A percentile compares a stretch with the other conserved stretches of the same genome.
Conservation (phyloP, 2,113 vertebrate species). For the Silurus asotus region DNA sequence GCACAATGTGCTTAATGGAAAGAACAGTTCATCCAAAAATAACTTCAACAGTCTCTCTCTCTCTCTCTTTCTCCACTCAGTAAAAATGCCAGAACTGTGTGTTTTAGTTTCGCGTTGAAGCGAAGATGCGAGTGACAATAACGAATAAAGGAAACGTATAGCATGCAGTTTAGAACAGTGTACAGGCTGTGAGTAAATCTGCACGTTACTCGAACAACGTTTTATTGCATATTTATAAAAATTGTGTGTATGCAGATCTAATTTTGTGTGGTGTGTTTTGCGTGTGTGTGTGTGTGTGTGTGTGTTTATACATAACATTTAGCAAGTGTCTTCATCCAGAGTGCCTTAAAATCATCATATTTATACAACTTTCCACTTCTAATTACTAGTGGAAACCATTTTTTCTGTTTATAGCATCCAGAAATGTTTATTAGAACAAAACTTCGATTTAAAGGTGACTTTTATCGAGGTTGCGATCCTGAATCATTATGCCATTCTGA, state of each 20-base stretch:
- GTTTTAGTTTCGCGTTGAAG: not conserved
- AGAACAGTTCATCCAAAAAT: not conserved
- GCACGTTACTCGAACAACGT: not conserved
- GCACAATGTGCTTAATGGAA: not conserved
- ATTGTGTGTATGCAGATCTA: not conserved
- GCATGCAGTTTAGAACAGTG: not conserved
- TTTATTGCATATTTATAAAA: not conserved
- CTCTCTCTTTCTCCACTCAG: not conserved
- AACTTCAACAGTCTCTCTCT: not conserved
- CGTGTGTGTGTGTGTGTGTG: no score
- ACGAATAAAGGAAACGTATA: not conserved
- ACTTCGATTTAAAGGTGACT: not conserved
- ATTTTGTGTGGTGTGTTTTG: no score
- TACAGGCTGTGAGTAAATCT: not conserved
- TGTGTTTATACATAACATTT: no score
- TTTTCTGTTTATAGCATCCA: not conserved
- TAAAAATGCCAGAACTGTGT: no score
- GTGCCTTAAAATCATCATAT: no score
- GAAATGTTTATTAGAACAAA: not conserved
- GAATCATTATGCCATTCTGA: not conserved
- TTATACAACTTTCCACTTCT: no score
- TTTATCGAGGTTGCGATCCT: not conserved
- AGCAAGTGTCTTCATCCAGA: no score
- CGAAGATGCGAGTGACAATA: not conserved
- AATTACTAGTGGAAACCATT: not conserved